Base-by-base conservation (phyloP, 2,113 vertebrate genomes). In the Entelurus aequoreus region DNA sequence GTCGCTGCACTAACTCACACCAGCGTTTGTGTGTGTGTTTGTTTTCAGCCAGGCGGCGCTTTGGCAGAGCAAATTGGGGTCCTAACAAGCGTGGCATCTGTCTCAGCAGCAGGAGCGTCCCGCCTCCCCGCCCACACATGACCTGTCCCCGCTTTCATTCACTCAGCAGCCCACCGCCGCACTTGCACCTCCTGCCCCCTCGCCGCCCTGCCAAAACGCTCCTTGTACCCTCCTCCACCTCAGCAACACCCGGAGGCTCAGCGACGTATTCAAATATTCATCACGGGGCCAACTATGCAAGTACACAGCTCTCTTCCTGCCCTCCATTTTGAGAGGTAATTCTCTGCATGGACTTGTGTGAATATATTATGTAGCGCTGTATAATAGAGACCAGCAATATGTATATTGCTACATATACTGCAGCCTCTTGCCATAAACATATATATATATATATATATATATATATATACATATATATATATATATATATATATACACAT, bases 31-130 rank as follows among this genome's bases (percentile, higher is more conserved):
- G 81, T 86, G 81, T 86, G 79, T 79, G 81, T 86, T 86, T 85
- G 84, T 85, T 84, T 83, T 84, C 84, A 83, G 77, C 80, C 77
- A 72, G 75, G 80, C 75, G 84, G 82, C 68, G 78, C 85, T 87
- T 46, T 88, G 87, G 88, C 82, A 80, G 68, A 70, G 68, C 79
- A 87, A 77, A 82, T 87, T 78, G 86, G 85, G 88, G 84, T 14
- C 37, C 87, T 83, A 88, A 87, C 88, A 88, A 88, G 83, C 76
- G 6, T 87, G 88, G 85, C 88, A 89, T 90, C 88, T 90, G 88
- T 89, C 88, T 88, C 86, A 86, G 83, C 86, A 89, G 88, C 88
- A 87, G 87, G 86, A 87, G 78, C 82, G 84, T 82, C 88, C 87
- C 85, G 85, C 88, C 87, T 88, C 84, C 78, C 82, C 83, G 81